Evolutionary conservation across 2,888 invertebrate species (phyloP).

Genomic region (Candidula unifasciata): DNA sequence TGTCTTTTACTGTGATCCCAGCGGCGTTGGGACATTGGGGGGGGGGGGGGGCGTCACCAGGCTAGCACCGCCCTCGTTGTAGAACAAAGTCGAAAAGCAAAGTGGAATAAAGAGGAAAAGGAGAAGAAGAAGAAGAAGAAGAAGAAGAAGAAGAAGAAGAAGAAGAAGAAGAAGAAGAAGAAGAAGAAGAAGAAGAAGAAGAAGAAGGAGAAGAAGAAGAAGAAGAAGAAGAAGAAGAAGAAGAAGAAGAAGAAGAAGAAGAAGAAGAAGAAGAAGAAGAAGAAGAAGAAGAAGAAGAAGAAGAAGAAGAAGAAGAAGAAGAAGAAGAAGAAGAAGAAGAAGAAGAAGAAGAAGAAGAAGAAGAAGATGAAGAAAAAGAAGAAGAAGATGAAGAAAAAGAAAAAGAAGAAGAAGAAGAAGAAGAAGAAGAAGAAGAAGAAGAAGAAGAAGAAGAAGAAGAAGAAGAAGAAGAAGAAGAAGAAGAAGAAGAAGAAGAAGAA

Average conservation of each 20-base stretch:
- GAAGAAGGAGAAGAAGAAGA: not conserved
- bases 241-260: not conserved
- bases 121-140: slow-evolving; percentile 19
- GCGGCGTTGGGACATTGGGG: too few relatives aligned
- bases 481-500: not conserved
- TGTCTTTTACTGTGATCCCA: too few relatives aligned
- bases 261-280: not conserved
- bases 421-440: not conserved
- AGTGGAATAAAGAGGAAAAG: not conserved
- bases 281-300: not conserved
- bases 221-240: not conserved
- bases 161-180: not conserved
- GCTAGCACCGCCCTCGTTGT: too few relatives aligned
- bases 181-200: not conserved
- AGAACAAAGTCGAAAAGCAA: too few relatives aligned
- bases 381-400: not conserved
- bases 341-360: slow-evolving; percentile 15
- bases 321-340: not conserved
- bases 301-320: not conserved
- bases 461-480: not conserved
- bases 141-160: slow-evolving; percentile 1
- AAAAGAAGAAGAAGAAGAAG: not conserved
- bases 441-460: not conserved
- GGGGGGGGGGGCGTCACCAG: too few relatives aligned
- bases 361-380: not conserved